phyloP scores from a whole-genome alignment of 1,140 invertebrate genomes.

The Aphidius gifuensis region DNA sequence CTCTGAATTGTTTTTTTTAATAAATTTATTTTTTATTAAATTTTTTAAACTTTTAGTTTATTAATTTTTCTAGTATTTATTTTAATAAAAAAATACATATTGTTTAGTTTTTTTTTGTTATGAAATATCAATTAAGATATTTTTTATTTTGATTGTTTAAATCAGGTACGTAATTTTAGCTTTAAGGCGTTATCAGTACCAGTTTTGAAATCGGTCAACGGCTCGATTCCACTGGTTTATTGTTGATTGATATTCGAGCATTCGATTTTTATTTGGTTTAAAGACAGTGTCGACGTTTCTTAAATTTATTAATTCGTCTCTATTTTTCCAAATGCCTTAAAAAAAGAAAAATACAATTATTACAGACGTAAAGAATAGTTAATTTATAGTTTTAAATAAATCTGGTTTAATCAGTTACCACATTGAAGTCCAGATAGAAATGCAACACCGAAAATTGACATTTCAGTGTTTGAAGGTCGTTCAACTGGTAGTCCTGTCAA shows the following conservation, averaged over 20 bases:
- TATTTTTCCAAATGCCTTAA: conserved; percentile 63
- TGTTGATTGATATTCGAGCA: conserved; percentile 48
- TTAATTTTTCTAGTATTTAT: too few relatives aligned
- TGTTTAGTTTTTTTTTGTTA: too few relatives aligned
- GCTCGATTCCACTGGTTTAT: conserved; percentile 66
- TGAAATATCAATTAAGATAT: not conserved
- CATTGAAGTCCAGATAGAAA: conserved; percentile 76
- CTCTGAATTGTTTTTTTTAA: too few relatives aligned
- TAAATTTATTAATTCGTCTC: conserved; percentile 63
- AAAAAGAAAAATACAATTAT: conserved; percentile 11
- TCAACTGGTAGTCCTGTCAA: conserved; percentile 72
- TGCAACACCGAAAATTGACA: conserved; percentile 76
- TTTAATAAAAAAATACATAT: too few relatives aligned
- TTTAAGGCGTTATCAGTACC: conserved; percentile 55
- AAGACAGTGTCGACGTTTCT: conserved; percentile 63
- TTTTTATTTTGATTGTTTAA: not conserved
- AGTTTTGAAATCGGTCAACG: conserved; percentile 64
- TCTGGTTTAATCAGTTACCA: conserved; percentile 54
- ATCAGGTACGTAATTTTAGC: not conserved
- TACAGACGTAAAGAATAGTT: not conserved
- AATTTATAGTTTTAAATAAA: not conserved
- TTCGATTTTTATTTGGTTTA: conserved; percentile 55
- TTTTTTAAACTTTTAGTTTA: too few relatives aligned
- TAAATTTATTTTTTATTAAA: too few relatives aligned
- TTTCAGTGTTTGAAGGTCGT: conserved; percentile 65